A percentile compares a stretch with the other conserved stretches of the same genome.
Conservation (phyloP, 2,888 invertebrate genomes). For the Hybos culiciformis region DNA sequence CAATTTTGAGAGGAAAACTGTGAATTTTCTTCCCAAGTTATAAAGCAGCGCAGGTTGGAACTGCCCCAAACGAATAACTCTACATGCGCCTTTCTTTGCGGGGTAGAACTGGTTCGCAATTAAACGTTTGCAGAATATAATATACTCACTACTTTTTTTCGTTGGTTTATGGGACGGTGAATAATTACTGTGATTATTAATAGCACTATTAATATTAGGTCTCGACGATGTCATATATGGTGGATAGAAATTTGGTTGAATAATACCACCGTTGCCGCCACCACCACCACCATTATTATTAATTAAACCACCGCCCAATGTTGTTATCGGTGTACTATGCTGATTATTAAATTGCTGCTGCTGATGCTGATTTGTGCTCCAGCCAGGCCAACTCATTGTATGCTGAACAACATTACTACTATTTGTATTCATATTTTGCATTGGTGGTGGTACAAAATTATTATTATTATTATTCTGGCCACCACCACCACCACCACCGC, state of each 20-base stretch:
- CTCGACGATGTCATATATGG: constrained; percentile 22
- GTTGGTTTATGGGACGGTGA: constrained; percentile 43
- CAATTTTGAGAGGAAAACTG: no score
- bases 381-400: constrained; percentile 26
- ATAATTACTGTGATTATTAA: constrained; percentile 26
- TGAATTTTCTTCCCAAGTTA: no score
- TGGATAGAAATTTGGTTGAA: constrained; percentile 21
- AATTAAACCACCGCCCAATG: constrained; percentile 14
- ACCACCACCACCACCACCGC: constrained; percentile 6
- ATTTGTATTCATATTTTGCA: constrained; percentile 25
- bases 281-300: constrained; percentile 24
- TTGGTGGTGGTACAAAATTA: constrained; percentile 17
- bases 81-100: no score
- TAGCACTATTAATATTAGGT: constrained; percentile 23
- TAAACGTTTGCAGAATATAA: no score
- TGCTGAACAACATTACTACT: constrained; percentile 29
- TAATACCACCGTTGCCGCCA: constrained; percentile 17
- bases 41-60: no score
- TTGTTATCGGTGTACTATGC: constrained; percentile 16
- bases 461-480: constrained; percentile 12
- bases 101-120: no score
- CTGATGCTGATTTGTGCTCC: constrained; percentile 13
- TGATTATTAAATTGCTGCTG: no score
- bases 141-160: constrained; percentile 47
- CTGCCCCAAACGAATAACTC: no score